Percentiles rank a stretch among this genome's conserved stretches.
Evolutionary conservation across 2,888 invertebrate species (phyloP).

Genomic region (Liposcelis brunnea): DNA sequence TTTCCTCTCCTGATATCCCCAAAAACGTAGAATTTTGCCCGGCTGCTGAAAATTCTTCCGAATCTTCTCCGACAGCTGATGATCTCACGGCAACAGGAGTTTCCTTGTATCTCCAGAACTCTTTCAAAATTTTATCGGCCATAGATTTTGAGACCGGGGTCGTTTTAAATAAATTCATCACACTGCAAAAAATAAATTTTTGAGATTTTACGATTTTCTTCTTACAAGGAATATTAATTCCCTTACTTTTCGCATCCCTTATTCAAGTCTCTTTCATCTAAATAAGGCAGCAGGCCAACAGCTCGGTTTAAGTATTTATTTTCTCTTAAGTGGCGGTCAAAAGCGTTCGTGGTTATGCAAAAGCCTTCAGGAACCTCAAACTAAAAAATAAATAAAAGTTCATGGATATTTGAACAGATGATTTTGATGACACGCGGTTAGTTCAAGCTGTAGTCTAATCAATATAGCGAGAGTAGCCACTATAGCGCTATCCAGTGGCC

Average conservation of each 20-base stretch:
- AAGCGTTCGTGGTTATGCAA: conserved; percentile 45
- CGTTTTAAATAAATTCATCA: conserved; percentile 13
- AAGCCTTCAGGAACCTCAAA: conserved; percentile 52
- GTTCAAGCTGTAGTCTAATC: too few species aligned
- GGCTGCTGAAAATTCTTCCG: conserved; percentile 60
- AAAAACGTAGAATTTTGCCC: conserved; percentile 70
- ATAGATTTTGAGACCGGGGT: conserved; percentile 9
- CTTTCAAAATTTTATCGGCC: conserved; percentile 18
- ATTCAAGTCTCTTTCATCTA: conserved; percentile 31
- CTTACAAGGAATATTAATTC: too few species aligned
- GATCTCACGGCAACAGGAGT: conserved; percentile 46
- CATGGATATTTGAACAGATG: too few species aligned
- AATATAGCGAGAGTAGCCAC: too few species aligned
- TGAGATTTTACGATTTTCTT: conserved; percentile 12
- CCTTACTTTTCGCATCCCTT: conserved; percentile 32
- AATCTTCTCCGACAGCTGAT: conserved; percentile 60
- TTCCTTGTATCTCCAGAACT: conserved; percentile 23
- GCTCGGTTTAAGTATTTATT: conserved; percentile 30
- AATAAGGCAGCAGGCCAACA: conserved; percentile 32
- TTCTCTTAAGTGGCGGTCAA: conserved; percentile 36
- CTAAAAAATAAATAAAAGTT: conserved; percentile 18
- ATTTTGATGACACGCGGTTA: too few species aligned
- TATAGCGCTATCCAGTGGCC: too few species aligned
- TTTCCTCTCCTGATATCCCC: conserved; percentile 37
- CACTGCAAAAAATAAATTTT: conserved; percentile 13